These are phyloP conservation scores for Epiblema foenella DNA, from an alignment of 2,888 invertebrate species.

Conservation along the genomic window DNA sequence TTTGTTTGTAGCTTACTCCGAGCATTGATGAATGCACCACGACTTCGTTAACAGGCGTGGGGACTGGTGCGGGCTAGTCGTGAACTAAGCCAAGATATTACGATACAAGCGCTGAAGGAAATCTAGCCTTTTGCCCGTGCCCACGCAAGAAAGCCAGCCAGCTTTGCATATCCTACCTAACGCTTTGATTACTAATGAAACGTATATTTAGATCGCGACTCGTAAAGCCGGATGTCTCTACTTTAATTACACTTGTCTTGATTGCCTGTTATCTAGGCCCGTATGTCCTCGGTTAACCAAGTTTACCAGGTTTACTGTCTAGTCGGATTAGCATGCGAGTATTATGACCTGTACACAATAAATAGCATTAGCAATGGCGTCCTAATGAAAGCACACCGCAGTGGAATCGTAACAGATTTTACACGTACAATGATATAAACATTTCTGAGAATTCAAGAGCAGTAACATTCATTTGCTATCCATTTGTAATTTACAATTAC, in stretches of 20 bases:
- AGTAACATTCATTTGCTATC: slow-evolving; percentile 10
- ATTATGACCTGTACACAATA: slow-evolving; percentile 1
- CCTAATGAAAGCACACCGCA: not conserved
- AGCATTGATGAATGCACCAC: slow-evolving; percentile 58
- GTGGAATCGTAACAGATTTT: slow-evolving; percentile 8
- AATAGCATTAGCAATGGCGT: not conserved
- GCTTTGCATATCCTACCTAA: slow-evolving; percentile 16
- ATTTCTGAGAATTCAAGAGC: slow-evolving; percentile 19
- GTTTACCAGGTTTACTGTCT: slow-evolving; percentile 16
- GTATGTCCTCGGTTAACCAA: slow-evolving; percentile 3
- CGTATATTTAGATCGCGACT: slow-evolving; percentile 17
- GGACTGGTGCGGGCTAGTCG: slow-evolving; percentile 36
- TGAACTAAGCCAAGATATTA: slow-evolving; percentile 29
- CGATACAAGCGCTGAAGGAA: slow-evolving; percentile 26
- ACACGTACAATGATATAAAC: slow-evolving; percentile 12
- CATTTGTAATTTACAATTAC: slow-evolving; percentile 15
- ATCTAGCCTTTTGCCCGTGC: slow-evolving; percentile 9
- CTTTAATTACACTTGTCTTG: slow-evolving; percentile 18
- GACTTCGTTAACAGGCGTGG: slow-evolving; percentile 61
- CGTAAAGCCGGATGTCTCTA: slow-evolving; percentile 28
- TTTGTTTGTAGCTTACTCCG: slow-evolving; percentile 50
- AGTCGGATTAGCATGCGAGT: not conserved
- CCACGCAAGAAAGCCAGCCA: slow-evolving; percentile 23
- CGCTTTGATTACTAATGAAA: slow-evolving; percentile 26
- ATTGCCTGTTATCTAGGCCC: slow-evolving; percentile 10